Evolutionary conservation across 2,113 vertebrate species (phyloP), one percentile per base, ranked within the genome.

Genomic region (Anser brachyrhynchus): DNA sequence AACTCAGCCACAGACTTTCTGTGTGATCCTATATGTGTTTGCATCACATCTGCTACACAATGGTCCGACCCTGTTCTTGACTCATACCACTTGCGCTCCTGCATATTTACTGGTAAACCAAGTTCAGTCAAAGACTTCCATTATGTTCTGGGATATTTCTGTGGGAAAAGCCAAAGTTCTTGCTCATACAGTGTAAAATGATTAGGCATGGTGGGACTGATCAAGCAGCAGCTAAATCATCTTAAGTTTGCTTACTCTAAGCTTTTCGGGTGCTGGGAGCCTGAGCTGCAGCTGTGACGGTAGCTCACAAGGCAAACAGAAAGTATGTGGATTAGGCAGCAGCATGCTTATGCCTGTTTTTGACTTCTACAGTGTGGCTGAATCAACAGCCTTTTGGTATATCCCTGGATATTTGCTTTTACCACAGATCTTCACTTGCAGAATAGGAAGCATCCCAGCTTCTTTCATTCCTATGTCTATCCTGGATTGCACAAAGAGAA

Each of bases 281-380:
- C 33, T 66, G 25, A 74, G 33, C 44, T 84, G 55, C 49, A 85
- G 39, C 20, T 79, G 29, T 52, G 39, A 22, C 55, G 58, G 41
- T 13, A 79, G 35, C 20, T 83, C 44, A 44, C 26, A 69, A 31
- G 57, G 81, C 15, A 93, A 70, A 33, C 7, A 81, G 43, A 93
- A 83, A 58, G 4, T 20, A 6, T 9, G 5, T 2, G 2, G 16
- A 67, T 25, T 16, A 62, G 35, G 26, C 35, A 77, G 59, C 51
- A 77, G 44, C 22, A n/a, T 0, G 0, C 20, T 83, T 54, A 54
- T 10, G 12, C 6, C 21, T 77, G 1, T 37, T 58, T 73, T 77
- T 76, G 37, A 76, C 9, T 28, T 20, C 37, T 28, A 37, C 18
- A 43, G 5, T 29, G 10, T 8, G 8, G 28, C 51, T 81, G 64